A percentile compares a stretch with the other conserved stretches of the same genome.
phyloP scores from a whole-genome alignment of 2,113 vertebrate genomes.

The Grallaria varia region DNA sequence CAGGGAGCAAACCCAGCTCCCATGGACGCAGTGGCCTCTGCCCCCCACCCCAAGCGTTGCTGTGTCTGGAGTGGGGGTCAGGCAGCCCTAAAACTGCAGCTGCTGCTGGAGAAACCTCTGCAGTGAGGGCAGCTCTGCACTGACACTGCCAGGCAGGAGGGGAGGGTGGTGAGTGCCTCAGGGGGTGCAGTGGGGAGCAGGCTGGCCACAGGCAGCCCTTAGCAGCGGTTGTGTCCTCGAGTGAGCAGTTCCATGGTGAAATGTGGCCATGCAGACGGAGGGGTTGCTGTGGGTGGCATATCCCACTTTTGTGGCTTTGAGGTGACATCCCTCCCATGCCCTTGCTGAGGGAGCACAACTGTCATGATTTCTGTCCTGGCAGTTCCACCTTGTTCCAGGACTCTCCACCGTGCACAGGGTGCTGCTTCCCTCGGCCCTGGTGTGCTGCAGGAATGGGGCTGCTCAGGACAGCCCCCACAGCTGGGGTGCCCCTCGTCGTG shows the following conservation, averaged over 20 bases:
- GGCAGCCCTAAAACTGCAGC: not conserved
- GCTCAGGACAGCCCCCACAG: not conserved
- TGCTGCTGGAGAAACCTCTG: not conserved
- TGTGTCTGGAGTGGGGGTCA: rapidly evolving
- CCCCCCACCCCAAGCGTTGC: rapidly evolving
- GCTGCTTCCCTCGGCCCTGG: rapidly evolving
- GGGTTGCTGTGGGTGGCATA: not conserved
- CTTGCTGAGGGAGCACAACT: not conserved
- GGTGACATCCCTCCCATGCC: rapidly evolving
- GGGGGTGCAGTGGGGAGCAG: not conserved
- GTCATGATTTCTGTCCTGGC: rapidly evolving
- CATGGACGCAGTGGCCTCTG: not conserved
- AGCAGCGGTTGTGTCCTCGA: not conserved
- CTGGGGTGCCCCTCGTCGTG: not conserved
- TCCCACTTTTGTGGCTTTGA: not conserved
- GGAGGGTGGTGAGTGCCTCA: not conserved
- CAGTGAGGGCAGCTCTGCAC: not conserved
- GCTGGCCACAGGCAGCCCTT: not conserved
- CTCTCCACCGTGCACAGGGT: rapidly evolving
- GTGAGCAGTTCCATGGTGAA: not conserved
- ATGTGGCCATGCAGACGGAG: not conserved
- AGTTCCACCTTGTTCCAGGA: rapidly evolving
- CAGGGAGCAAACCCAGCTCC: not conserved
- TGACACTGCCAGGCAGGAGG: rapidly evolving
- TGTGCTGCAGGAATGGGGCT: not conserved